Conservation (phyloP, 1,140 invertebrate species). For the Samia ricini region DNA sequence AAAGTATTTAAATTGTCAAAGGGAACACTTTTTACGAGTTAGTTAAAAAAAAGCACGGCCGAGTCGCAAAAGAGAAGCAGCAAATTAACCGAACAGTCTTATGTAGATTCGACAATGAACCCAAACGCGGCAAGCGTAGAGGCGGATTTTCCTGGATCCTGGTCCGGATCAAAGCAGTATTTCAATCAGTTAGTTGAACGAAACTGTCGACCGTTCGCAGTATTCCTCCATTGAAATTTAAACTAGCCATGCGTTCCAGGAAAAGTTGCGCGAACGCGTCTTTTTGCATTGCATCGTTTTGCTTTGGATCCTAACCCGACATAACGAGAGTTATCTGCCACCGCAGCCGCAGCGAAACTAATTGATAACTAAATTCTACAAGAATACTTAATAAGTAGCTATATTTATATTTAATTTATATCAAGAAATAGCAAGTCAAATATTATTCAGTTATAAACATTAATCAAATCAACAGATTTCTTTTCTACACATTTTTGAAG, state of each 20-base stretch:
- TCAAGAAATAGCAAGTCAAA: too few species aligned
- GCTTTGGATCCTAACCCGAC: constrained; percentile 37
- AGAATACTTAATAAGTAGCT: too few species aligned
- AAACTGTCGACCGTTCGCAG: constrained; percentile 47
- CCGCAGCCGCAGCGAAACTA: constrained; percentile 16
- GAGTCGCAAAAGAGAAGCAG: constrained; percentile 17
- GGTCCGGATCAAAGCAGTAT: constrained; percentile 51
- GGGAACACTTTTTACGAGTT: neutral
- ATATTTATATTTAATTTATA: too few species aligned
- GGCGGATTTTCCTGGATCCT: constrained; percentile 13
- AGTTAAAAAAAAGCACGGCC: neutral
- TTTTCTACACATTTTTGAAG: too few species aligned
- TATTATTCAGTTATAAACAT: too few species aligned
- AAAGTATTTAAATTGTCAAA: neutral
- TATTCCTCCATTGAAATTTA: constrained; percentile 62
- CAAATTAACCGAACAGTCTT: constrained; percentile 3
- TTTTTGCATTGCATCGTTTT: constrained; percentile 33
- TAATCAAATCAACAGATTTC: too few species aligned
- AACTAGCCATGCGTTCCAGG: constrained; percentile 50
- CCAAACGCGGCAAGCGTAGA: constrained; percentile 5
- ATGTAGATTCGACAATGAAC: constrained; percentile 7
- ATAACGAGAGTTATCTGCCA: constrained; percentile 14
- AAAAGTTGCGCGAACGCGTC: constrained; percentile 26
- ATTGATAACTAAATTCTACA: constrained; percentile 13
- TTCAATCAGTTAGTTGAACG: constrained; percentile 63